Evolutionary conservation across 2,113 vertebrate genomes (phyloP).

Genomic region (Sinocyclocheilus anophthalmus): DNA sequence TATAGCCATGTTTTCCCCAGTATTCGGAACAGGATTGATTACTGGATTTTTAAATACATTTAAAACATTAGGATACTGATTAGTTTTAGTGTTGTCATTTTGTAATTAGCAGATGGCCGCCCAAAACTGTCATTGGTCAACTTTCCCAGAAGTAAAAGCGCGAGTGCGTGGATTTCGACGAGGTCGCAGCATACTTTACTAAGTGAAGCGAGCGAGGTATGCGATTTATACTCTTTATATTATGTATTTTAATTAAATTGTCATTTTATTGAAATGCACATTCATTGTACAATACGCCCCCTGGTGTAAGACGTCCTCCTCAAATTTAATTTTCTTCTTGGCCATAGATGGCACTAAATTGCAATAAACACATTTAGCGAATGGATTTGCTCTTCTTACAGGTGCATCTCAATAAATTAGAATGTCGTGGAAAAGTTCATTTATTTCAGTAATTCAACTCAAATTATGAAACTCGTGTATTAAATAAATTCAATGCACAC

Average conservation of each 20-base stretch:
- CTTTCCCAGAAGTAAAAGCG: not conserved
- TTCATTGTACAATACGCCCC: not conserved
- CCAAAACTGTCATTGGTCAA: not conserved
- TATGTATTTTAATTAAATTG: not conserved
- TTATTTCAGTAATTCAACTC: no score
- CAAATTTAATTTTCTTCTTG: not conserved
- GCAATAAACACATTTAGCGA: not conserved
- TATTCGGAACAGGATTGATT: not conserved
- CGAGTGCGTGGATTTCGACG: not conserved
- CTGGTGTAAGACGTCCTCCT: not conserved
- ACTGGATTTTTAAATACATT: not conserved
- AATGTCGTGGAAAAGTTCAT: no score
- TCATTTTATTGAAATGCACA: not conserved
- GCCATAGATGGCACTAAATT: slow-evolving; percentile 1
- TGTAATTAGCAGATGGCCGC: not conserved
- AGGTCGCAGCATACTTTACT: not conserved
- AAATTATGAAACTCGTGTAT: no score
- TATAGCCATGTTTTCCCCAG: not conserved
- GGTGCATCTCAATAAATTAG: no score
- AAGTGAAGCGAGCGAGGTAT: not conserved
- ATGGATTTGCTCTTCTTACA: not conserved
- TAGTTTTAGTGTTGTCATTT: not conserved
- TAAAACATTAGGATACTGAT: not conserved
- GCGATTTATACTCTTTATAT: not conserved
- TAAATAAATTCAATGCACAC: no score